Base-by-base conservation (phyloP, 2,888 invertebrate genomes). In the Alentia gelatinosa region DNA sequence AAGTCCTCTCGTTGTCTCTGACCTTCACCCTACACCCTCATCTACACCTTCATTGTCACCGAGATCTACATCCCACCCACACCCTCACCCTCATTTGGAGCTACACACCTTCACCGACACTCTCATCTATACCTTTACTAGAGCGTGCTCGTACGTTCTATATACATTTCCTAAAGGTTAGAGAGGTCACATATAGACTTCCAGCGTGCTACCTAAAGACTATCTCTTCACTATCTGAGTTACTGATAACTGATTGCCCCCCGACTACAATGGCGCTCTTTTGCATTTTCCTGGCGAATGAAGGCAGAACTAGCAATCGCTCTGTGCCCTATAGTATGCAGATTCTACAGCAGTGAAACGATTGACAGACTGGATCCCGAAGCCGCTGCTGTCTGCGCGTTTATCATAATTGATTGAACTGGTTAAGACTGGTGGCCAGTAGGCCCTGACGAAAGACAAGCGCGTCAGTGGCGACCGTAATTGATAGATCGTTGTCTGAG, bases 321-420 rank as follows among this genome's bases (percentile, higher is more conserved):
- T 23, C 50, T 50, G 50, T 50, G 15, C 50, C 50, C 23, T n/a
- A n/a, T n/a, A n/a, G n/a, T n/a, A n/a, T n/a, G n/a, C n/a, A n/a
- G 50, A 68, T 26, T 68, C 30, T 68, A 7, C 68, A 68, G 68
- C n/a, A 68, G 9, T 7, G n/a, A 68, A 47, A 47, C 7, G 47
- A 7, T 47, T 19, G 47, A 12, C 47, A 7, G 9, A 47, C 7
- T 19, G 9, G 9, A 68, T 68, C 33, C 30, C 1, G n/a, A 68
- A 68, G 68, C 68, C 68, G 30, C 30, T 30, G 26, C 68, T 26
- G 35, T 7, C 35, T 37, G 39, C 39, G 19, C 40, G 39, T 83
- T 83, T 83, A 83, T 37, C 83, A 83, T 37, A 83, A 83, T 83
- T 83, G 40, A 83, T 40, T 35, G 83, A 83, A 83, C 35, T 83